Evolutionary conservation across 2,888 invertebrate genomes (phyloP).

Genomic region (Agrochola macilenta): DNA sequence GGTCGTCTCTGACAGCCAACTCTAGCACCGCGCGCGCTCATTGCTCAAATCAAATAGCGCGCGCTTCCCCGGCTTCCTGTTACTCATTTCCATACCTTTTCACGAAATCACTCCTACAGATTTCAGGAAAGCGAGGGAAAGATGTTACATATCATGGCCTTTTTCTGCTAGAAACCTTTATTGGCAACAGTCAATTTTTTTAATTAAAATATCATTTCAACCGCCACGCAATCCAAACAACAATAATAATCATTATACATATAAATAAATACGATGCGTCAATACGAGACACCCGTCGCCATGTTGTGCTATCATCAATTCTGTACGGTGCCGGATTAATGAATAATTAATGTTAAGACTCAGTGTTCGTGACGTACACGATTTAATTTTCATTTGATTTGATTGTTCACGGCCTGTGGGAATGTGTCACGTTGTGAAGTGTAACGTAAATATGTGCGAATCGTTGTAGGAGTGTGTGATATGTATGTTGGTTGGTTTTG

Average conservation of each 20-base stretch:
- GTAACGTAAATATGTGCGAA: slow-evolving; percentile 71
- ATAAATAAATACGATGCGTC: slow-evolving; percentile 57
- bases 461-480: slow-evolving; percentile 28
- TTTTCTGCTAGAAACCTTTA: neutral
- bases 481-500: slow-evolving; percentile 27
- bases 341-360: slow-evolving; percentile 81
- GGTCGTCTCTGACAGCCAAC: too few species aligned
- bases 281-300: slow-evolving; percentile 67
- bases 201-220: neutral
- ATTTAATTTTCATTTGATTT: slow-evolving; percentile 83
- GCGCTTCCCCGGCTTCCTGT: too few species aligned
- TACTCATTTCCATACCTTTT: too few species aligned
- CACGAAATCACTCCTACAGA: too few species aligned
- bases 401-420: slow-evolving; percentile 65
- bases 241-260: slow-evolving; percentile 15
- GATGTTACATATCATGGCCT: too few species aligned
- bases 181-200: neutral
- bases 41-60: too few species aligned
- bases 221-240: slow-evolving; percentile 29
- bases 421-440: slow-evolving; percentile 69
- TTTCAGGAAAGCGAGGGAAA: too few species aligned
- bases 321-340: slow-evolving; percentile 74
- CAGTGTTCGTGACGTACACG: slow-evolving; percentile 76
- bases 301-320: slow-evolving; percentile 80
- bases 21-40: too few species aligned